These are phyloP conservation scores for Drosophila nannoptera DNA, from an alignment of 1,140 invertebrate species.

Conservation along the genomic window DNA sequence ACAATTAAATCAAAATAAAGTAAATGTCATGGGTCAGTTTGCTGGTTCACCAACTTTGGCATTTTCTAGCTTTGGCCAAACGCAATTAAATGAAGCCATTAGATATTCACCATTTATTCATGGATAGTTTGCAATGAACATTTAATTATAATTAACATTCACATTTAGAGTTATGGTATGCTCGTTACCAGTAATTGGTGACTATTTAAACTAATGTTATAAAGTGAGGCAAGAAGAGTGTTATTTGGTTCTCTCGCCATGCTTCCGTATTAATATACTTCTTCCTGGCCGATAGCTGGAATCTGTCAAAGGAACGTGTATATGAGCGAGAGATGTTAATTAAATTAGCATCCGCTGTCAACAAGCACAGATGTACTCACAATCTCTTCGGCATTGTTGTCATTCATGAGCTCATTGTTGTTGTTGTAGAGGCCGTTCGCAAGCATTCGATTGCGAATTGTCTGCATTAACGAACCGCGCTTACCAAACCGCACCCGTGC, in stretches of 20 bases:
- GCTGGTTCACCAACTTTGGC: too few species aligned
- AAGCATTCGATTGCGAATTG: constrained; percentile 50
- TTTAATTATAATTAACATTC: constrained; percentile 12
- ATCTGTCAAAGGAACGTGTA: constrained; percentile 28
- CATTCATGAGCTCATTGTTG: constrained; percentile 12
- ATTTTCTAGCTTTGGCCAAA: too few species aligned
- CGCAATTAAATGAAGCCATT: not conserved
- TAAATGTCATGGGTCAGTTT: too few species aligned
- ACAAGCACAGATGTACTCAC: constrained; percentile 23
- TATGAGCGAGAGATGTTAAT: not conserved
- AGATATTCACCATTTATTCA: constrained; percentile 16
- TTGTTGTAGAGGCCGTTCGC: constrained; percentile 45
- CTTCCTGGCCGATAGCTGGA: constrained; percentile 48
- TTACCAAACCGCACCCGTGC: constrained; percentile 71
- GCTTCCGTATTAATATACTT: constrained; percentile 41
- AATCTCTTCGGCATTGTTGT: constrained; percentile 47
- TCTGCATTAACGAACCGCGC: constrained; percentile 48
- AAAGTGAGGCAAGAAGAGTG: constrained; percentile 46
- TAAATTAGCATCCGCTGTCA: too few species aligned
- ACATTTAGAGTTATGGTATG: constrained; percentile 14
- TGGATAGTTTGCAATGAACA: constrained; percentile 29
- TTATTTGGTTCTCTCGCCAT: not conserved
- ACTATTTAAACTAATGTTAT: constrained; percentile 67
- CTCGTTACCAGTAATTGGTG: not conserved
- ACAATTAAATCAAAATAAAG: not conserved